Evolutionary conservation across 2,797 vertebrate species (phyloP).

Genomic region (Chiloscyllium punctatum): DNA sequence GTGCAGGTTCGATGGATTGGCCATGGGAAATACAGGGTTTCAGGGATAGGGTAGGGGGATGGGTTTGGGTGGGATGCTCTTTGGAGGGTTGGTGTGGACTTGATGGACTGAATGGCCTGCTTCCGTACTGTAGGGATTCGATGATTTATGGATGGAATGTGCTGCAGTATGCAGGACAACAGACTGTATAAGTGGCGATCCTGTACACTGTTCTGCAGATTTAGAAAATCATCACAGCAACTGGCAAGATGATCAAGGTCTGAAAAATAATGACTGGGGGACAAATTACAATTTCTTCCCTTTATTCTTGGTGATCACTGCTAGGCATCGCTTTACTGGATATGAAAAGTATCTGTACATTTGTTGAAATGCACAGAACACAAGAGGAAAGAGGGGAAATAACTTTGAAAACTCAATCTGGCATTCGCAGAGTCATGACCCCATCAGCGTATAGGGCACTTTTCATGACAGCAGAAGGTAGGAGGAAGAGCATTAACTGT

Average conservation of each 20-base stretch:
- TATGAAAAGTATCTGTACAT: neutral
- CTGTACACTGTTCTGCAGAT: too few species aligned
- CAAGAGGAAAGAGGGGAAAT: neutral
- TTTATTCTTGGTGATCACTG: neutral
- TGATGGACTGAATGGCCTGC: too few species aligned
- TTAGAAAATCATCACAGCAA: neutral
- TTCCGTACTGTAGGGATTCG: too few species aligned
- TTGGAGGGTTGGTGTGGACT: too few species aligned
- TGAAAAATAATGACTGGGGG: neutral
- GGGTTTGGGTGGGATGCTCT: too few species aligned
- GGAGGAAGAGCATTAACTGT: neutral
- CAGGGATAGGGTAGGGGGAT: too few species aligned
- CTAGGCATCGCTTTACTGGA: neutral
- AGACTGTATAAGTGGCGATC: neutral
- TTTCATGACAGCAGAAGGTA: neutral
- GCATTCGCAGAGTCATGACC: neutral
- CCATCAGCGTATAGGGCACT: neutral
- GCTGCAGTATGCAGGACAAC: neutral
- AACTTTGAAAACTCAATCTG: neutral
- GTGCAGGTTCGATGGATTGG: too few species aligned
- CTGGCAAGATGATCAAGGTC: neutral
- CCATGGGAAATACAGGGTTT: too few species aligned
- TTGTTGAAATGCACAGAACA: neutral
- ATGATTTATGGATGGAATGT: neutral
- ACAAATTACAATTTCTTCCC: neutral